A percentile compares a stretch with the other conserved stretches of the same genome.
Conservation (phyloP, 2,888 invertebrate genomes). For the Zonitis immaculata region DNA sequence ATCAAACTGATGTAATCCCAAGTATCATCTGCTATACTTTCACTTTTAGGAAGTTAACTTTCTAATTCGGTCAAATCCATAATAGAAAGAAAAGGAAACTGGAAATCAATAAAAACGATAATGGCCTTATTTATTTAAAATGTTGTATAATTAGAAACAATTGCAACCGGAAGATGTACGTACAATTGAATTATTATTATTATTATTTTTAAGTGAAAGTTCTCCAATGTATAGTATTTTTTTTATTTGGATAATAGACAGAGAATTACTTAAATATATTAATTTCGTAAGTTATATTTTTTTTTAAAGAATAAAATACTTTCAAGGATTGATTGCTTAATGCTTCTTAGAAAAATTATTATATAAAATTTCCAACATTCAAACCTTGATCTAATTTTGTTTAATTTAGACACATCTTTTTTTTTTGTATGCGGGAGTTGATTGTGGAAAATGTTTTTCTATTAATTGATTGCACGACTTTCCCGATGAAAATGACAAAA, state of each 20-base stretch:
- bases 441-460: too few species aligned
- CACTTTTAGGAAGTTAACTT: slow-evolving; percentile 17
- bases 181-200: too few species aligned
- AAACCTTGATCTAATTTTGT: not conserved
- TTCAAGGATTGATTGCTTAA: not conserved
- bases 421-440: too few species aligned
- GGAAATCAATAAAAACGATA: not conserved
- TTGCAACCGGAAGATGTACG: not conserved
- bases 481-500: too few species aligned
- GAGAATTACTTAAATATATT: not conserved
- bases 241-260: too few species aligned
- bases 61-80: too few species aligned
- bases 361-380: not conserved
- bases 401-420: too few species aligned
- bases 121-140: not conserved
- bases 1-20: slow-evolving; percentile 15
- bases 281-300: not conserved
- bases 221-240: too few species aligned
- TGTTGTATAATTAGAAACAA: not conserved
- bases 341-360: not conserved
- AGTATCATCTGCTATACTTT: slow-evolving; percentile 17
- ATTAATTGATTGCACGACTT: too few species aligned
- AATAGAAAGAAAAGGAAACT: too few species aligned
- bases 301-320: not conserved
- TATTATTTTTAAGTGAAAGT: not conserved